Conservation (phyloP, 2,797 vertebrate genomes). For the Toxotes lorentzi region DNA sequence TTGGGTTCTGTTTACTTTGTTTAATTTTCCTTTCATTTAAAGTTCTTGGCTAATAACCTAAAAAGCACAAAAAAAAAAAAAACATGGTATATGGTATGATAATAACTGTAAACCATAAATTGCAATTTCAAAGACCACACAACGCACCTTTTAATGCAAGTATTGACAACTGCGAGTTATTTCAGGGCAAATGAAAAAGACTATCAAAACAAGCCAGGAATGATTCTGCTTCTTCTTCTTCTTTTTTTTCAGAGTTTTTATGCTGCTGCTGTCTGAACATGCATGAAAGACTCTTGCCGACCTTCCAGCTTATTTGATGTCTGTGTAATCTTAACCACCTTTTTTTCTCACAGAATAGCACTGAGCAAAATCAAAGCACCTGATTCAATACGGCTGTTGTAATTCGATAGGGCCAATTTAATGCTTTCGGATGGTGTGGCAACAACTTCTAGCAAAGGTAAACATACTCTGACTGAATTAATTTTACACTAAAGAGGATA, state of each 20-base stretch:
- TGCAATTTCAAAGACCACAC: conserved; percentile 78
- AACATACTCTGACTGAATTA: conserved; percentile 53
- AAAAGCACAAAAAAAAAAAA: conserved; percentile 31
- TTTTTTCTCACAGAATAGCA: conserved; percentile 68
- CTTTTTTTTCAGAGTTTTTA: conserved; percentile 30
- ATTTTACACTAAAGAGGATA: conserved; percentile 51
- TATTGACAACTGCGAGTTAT: conserved; percentile 75
- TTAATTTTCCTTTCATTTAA: conserved; percentile 58
- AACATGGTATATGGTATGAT: conserved; percentile 33
- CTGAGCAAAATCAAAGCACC: conserved; percentile 70
- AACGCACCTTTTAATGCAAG: conserved; percentile 57
- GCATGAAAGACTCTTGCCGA: conserved; percentile 74
- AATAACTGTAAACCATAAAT: conserved; percentile 75
- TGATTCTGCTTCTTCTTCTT: conserved; percentile 30
- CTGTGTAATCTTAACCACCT: conserved; percentile 64
- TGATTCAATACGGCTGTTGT: conserved; percentile 67
- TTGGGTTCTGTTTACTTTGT: conserved; percentile 36
- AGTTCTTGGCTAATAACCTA: conserved; percentile 51
- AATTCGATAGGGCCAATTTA: conserved; percentile 68
- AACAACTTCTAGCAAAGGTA: conserved; percentile 57
- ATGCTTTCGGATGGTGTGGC: conserved; percentile 39
- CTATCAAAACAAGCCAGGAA: conserved; percentile 62
- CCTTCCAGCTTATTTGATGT: conserved; percentile 76
- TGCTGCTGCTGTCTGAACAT: conserved; percentile 73
- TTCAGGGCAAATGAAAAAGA: conserved; percentile 65